Evolutionary conservation across 2,888 invertebrate genomes (phyloP).

Genomic region (Xanthorhoe spadicearia): DNA sequence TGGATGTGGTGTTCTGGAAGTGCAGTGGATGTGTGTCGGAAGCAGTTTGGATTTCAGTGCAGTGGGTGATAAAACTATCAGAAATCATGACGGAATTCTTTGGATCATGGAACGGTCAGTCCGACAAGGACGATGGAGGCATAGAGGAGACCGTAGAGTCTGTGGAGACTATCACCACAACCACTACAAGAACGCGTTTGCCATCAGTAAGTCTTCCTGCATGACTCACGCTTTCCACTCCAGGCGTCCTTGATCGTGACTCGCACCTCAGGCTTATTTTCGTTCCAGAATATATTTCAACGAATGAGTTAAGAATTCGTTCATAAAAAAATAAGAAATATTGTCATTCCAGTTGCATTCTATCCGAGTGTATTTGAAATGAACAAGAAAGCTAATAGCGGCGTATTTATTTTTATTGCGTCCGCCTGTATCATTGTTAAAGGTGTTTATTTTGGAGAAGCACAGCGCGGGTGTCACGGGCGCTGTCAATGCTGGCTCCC

Average conservation of each 20-base stretch:
- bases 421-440: slow-evolving; percentile 67
- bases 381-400: slow-evolving; percentile 51
- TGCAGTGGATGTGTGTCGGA: slow-evolving; percentile 75
- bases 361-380: slow-evolving; percentile 46
- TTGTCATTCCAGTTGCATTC: slow-evolving; percentile 48
- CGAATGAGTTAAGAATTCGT: slow-evolving; percentile 49
- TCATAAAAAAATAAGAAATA: slow-evolving; percentile 46
- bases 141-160: slow-evolving; percentile 68
- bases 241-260: slow-evolving; percentile 61
- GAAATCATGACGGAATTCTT: slow-evolving; percentile 79
- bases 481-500: slow-evolving; percentile 68
- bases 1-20: slow-evolving; percentile 53
- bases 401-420: slow-evolving; percentile 67
- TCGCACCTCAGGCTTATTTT: slow-evolving; percentile 59
- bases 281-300: slow-evolving; percentile 36
- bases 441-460: slow-evolving; percentile 74
- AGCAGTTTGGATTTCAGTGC: slow-evolving; percentile 63
- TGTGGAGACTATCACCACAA: slow-evolving; percentile 75
- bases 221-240: slow-evolving; percentile 33
- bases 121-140: slow-evolving; percentile 48
- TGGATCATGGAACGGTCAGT: slow-evolving; percentile 70
- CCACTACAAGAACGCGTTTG: slow-evolving; percentile 62
- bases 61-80: slow-evolving; percentile 60
- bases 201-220: slow-evolving; percentile 63
- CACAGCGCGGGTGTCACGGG: slow-evolving; percentile 71